phyloP scores from a whole-genome alignment of 53 echinoderm and acorn worm species.

The Echinarachnius parma region DNA sequence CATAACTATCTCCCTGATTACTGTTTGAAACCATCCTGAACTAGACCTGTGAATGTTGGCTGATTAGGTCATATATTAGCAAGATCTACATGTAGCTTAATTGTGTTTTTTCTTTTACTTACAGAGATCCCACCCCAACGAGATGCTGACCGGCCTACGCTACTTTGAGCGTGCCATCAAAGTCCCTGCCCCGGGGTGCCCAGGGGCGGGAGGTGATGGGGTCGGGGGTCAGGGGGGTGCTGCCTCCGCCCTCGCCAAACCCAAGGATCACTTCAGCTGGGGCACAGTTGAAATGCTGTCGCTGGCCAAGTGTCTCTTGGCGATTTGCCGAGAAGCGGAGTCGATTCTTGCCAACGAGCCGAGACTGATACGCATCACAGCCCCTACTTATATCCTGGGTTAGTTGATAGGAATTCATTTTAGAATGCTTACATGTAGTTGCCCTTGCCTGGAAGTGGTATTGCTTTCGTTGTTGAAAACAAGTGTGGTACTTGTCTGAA shows the following conservation, averaged over 20 bases:
- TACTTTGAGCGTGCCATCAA: constrained; percentile 82
- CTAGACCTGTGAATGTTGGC: too few species aligned
- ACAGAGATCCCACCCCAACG: constrained; percentile 83
- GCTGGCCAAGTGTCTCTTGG: constrained; percentile 73
- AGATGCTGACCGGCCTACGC: constrained; percentile 80
- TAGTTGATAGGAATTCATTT: too few species aligned
- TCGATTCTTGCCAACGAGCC: constrained; percentile 58
- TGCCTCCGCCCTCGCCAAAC: constrained; percentile 13
- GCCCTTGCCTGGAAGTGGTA: too few species aligned
- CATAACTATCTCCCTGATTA: background rate
- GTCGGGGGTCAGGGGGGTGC: background rate
- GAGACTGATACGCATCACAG: constrained; percentile 58
- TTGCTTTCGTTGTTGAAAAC: too few species aligned
- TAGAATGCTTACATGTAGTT: too few species aligned
- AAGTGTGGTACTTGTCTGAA: too few species aligned
- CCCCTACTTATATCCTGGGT: constrained; percentile 87
- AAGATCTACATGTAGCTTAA: too few species aligned
- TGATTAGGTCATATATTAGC: too few species aligned
- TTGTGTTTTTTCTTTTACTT: background rate
- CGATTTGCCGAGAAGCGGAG: constrained; percentile 72
- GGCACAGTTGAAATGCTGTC: constrained; percentile 74
- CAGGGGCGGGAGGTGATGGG: background rate
- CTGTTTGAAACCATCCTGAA: background rate
- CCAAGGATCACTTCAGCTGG: constrained; percentile 70
- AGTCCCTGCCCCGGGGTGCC: constrained; percentile 13